A percentile compares a stretch with the other conserved stretches of the same genome.
Conservation (phyloP, 2,113 vertebrate species). For the Eclectus roratus region DNA sequence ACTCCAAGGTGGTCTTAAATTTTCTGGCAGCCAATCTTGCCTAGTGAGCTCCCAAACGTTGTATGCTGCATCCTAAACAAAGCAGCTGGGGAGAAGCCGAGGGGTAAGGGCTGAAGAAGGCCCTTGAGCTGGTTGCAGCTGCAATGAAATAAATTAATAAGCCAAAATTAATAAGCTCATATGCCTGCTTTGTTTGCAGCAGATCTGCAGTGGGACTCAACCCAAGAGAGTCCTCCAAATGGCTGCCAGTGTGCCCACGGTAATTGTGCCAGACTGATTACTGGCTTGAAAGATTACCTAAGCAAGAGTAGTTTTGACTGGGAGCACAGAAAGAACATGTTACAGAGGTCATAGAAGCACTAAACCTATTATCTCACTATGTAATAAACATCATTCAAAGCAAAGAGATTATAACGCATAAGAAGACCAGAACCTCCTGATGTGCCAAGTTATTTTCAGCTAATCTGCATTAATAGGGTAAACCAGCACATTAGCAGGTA, state of each 20-base stretch:
- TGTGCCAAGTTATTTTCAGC: constrained; percentile 15
- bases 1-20: background rate
- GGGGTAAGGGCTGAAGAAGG: background rate
- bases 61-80: background rate
- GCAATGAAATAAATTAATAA: constrained; percentile 1
- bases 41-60: background rate
- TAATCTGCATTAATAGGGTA: constrained; percentile 22
- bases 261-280: background rate
- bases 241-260: background rate
- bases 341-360: constrained; percentile 33
- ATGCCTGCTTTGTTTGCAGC: constrained; percentile 12
- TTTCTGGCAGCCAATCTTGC: background rate
- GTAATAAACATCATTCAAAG: constrained; percentile 36
- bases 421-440: constrained; percentile 40
- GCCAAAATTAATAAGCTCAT: constrained; percentile 3
- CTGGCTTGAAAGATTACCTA: background rate
- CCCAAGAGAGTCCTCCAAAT: background rate
- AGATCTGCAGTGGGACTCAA: background rate
- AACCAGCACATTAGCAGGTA: constrained; percentile 21
- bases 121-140: background rate
- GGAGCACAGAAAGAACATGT: background rate
- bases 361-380: constrained; percentile 41
- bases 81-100: background rate
- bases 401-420: constrained; percentile 6
- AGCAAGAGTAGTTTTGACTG: constrained; percentile 3